phyloP scores from a whole-genome alignment of 2,888 invertebrate genomes.

The Uropetala carovei region DNA sequence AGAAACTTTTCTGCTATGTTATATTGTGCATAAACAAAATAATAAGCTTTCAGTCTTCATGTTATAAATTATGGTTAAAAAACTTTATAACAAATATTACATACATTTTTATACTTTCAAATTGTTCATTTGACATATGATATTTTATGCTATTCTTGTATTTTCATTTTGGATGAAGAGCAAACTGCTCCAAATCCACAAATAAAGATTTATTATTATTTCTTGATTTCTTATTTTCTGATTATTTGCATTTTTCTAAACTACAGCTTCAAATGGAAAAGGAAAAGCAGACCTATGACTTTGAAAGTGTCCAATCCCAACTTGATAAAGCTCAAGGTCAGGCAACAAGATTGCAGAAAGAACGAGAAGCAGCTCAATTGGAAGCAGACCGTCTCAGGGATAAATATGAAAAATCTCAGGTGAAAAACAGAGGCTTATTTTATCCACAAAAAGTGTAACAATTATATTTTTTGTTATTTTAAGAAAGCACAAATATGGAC shows the following conservation, averaged over 20 bases:
- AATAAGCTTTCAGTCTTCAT: background rate
- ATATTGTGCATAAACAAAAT: too few relatives aligned
- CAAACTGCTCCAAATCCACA: too few relatives aligned
- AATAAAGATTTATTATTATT: too few relatives aligned
- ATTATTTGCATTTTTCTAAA: background rate
- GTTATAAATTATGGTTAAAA: too few relatives aligned
- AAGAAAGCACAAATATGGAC: too few relatives aligned
- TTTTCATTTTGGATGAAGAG: too few relatives aligned
- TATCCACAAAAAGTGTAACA: background rate
- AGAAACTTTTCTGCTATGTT: too few relatives aligned
- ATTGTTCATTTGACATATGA: too few relatives aligned
- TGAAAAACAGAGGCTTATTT: conserved; percentile 72
- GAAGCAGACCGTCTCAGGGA: conserved; percentile 92
- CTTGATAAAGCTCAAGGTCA: conserved; percentile 93
- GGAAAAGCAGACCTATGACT: conserved; percentile 93
- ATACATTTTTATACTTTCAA: too few relatives aligned
- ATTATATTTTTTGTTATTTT: background rate
- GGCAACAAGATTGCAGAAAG: conserved; percentile 91
- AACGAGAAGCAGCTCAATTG: conserved; percentile 89
- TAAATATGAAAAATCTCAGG: conserved; percentile 93
- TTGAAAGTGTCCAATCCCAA: conserved; percentile 92
- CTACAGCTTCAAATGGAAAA: conserved; percentile 86
- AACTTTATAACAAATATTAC: too few relatives aligned
- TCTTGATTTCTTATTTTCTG: background rate
- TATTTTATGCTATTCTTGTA: too few relatives aligned